Conservation (phyloP, 2,113 vertebrate species). For the Typhlomys cinereus region DNA sequence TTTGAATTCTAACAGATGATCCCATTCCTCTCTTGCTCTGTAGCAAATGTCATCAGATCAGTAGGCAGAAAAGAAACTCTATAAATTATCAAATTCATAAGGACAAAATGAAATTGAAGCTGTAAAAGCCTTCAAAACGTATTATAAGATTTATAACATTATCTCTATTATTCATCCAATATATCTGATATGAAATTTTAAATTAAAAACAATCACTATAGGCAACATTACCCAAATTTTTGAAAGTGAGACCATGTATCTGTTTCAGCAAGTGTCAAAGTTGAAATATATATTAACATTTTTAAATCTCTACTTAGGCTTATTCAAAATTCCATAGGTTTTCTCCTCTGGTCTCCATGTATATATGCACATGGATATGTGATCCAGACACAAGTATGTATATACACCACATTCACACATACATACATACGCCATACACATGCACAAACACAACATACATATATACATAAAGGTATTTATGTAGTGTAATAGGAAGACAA, state of each 20-base stretch:
- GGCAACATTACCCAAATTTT: constrained; percentile 25
- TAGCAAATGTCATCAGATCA: constrained; percentile 66
- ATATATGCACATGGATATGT: too few relatives aligned
- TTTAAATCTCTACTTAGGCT: background rate
- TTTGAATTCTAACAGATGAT: constrained; percentile 57
- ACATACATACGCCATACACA: too few relatives aligned
- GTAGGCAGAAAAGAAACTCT: constrained; percentile 44
- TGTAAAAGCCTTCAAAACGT: constrained; percentile 58
- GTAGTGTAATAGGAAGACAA: background rate
- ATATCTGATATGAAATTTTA: constrained; percentile 40
- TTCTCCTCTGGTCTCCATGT: too few relatives aligned
- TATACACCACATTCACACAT: too few relatives aligned
- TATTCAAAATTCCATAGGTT: constrained; percentile 23
- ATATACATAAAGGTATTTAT: too few relatives aligned
- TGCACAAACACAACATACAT: too few relatives aligned
- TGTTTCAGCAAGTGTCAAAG: constrained; percentile 47
- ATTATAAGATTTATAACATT: constrained; percentile 40
- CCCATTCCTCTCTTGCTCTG: constrained; percentile 51
- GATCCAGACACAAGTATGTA: too few relatives aligned
- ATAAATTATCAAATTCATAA: constrained; percentile 64
- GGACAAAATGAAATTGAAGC: constrained; percentile 63
- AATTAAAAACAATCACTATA: constrained; percentile 48
- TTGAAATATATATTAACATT: constrained; percentile 27
- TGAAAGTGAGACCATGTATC: background rate
- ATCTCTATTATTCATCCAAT: constrained; percentile 56